Evolutionary conservation across 2,113 vertebrate species (phyloP), one percentile per base, ranked within the genome.

Genomic region (Corydoras maculifer): DNA sequence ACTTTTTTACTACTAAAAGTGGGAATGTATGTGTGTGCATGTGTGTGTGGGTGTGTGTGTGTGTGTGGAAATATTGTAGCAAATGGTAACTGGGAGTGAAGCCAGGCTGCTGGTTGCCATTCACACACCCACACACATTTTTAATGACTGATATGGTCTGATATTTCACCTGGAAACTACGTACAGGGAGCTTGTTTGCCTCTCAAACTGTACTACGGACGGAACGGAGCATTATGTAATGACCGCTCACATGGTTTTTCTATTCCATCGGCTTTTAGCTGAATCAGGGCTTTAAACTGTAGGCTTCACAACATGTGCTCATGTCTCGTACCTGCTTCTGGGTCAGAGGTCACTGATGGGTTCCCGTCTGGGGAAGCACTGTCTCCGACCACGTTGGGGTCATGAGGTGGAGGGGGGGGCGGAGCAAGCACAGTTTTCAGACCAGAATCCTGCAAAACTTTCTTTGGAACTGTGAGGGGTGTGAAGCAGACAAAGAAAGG

Each of bases 331-430:
- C 94, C 92, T 92, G 91, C 82, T 54, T 88, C 84, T 66, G 79
- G 30, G 80, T 81, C 82, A 0, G 88, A 87, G 77, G 87, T 84
- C 79, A 82, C 84, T 66, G 87, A 84, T 14, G 86, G 81, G 79
- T 83, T 88, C 79, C 88, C 90, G 81, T 94, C 90, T 2, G 87
- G 88, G 76, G 90, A 90, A 29, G 85, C 87, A 2, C 90, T 81
- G 84, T 94, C 92, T 85, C 88, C 89, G 85, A 92, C 88, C 81
- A 93, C 84, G 83, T 92, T 87, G 68, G 89, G 92, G 85, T 94
- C 92, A 86, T 91, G 89, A 64, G 75, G 69, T 78, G 62, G 81
- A 75, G 32, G 88, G 82, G 68, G 87, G 84, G 54, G 85, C 80
- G 75, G 88, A 79, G 84, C 83, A 86, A 67, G 63, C 77, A 86